Conservation (phyloP, 2,113 vertebrate genomes). For the Sclerurus mexicanus region DNA sequence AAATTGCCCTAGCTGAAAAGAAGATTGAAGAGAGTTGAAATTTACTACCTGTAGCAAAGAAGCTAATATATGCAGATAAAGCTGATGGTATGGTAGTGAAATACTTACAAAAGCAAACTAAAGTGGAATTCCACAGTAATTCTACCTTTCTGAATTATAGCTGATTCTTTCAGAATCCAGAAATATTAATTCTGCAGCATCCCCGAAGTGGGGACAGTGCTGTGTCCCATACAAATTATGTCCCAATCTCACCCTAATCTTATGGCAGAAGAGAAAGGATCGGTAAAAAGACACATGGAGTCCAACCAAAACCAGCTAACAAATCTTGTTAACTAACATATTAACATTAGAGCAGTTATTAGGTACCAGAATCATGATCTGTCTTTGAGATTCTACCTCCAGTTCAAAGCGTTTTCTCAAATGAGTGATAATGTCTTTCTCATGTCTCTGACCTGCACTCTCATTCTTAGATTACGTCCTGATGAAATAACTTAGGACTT, state of each 20-base stretch:
- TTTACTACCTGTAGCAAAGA: not conserved
- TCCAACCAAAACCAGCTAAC: not conserved
- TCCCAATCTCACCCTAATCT: not conserved
- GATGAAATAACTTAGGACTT: not conserved
- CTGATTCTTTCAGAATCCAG: not conserved
- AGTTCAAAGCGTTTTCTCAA: not conserved
- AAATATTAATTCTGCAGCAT: not conserved
- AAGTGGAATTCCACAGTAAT: not conserved
- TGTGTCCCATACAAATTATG: not conserved
- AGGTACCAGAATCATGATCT: not conserved
- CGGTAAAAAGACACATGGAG: not conserved
- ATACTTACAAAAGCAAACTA: not conserved
- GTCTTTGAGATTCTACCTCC: not conserved
- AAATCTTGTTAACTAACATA: not conserved
- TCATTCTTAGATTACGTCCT: not conserved
- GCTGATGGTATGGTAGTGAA: not conserved
- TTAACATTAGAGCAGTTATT: not conserved
- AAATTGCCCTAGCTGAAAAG: not conserved
- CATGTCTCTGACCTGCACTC: not conserved
- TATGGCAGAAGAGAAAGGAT: not conserved
- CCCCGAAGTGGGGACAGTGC: not conserved
- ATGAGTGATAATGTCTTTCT: not conserved
- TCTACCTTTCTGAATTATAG: not conserved
- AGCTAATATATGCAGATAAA: not conserved
- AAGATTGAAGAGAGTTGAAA: not conserved